Base-by-base conservation (phyloP, 1,140 invertebrate genomes). In the Tribolium madens region DNA sequence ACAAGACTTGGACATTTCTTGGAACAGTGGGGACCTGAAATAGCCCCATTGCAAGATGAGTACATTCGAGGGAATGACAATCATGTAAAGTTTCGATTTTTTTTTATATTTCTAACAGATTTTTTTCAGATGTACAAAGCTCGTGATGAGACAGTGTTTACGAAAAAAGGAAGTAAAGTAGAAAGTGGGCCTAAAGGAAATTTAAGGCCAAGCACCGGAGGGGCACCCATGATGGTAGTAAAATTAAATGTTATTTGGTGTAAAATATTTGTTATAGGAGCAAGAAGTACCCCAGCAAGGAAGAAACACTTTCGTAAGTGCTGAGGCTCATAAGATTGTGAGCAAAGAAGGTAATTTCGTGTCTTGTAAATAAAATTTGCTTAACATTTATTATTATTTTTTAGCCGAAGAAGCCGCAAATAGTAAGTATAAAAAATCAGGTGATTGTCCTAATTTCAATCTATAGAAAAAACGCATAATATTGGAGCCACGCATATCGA, bases 21-120 rank as follows among this genome's bases (percentile, higher is more conserved):
- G 6, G 87, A 87, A 72, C 88, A 91, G 78, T 91, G 89, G 89
- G 89, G 89, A 1, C 89, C 89, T 0, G 88, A 91, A 80, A 87
- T 88, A 15, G 76, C 89, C 52, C 87, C 89, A 5, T 81, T 90
- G 9, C 85, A 86, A 1, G 88, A 88, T 0, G 86, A 86, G 14
- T 48, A 87, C 10, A 85, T 88, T 13, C 81, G 85, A 10, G 89
- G 89, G 3, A 89, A 87, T 12, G 89, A 91, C 74, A 88, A 88
- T 71, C 80, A 84, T 46, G 84, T 87, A 77, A 75, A n/a, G 6
- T 26, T 26, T 4, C 0, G 21, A 1, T 26, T 42, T 10, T 42
- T n/a, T 42, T 42, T 42, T 7, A 0, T 42, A 9, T 42, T 42
- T 42, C 1, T 2, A n/a, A 42, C 6, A 42, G 3, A 47, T 72